Evolutionary conservation across 2,888 invertebrate genomes (phyloP).

Genomic region (Nebria salina): DNA sequence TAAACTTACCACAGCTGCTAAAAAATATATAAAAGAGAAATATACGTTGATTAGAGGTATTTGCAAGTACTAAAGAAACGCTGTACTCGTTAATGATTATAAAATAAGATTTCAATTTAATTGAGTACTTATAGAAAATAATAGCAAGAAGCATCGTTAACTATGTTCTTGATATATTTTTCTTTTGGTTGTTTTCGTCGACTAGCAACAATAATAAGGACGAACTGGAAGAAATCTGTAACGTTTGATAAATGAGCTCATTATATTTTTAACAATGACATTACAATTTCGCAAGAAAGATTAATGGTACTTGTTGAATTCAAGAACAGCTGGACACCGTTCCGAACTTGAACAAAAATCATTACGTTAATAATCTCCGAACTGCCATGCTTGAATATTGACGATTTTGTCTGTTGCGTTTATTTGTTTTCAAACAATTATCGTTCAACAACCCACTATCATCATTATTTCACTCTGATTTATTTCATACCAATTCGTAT

Average conservation of each 20-base stretch:
- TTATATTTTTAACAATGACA: conserved; percentile 46
- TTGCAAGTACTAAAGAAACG: too few relatives aligned
- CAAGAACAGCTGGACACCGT: conserved; percentile 33
- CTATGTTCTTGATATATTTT: conserved; percentile 6
- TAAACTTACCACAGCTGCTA: too few relatives aligned
- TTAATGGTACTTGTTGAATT: conserved; percentile 47
- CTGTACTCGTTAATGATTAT: neutral
- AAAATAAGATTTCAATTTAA: neutral
- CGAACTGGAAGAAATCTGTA: conserved; percentile 25
- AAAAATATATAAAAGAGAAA: too few relatives aligned
- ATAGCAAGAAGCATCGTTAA: neutral
- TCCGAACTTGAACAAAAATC: conserved; percentile 28
- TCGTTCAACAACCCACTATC: too few relatives aligned
- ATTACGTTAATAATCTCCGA: conserved; percentile 29
- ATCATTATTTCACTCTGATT: too few relatives aligned
- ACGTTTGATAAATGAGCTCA: conserved; percentile 47
- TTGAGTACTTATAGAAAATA: neutral
- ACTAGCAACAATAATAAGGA: conserved; percentile 6
- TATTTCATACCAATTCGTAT: neutral
- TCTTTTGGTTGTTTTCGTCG: conserved; percentile 37
- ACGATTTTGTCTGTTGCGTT: too few relatives aligned
- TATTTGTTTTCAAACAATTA: too few relatives aligned
- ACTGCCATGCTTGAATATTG: too few relatives aligned
- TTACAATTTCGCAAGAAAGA: conserved; percentile 47
- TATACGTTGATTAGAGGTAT: too few relatives aligned